phyloP scores from a whole-genome alignment of 2,888 invertebrate genomes.

The Apotomis capreana region DNA sequence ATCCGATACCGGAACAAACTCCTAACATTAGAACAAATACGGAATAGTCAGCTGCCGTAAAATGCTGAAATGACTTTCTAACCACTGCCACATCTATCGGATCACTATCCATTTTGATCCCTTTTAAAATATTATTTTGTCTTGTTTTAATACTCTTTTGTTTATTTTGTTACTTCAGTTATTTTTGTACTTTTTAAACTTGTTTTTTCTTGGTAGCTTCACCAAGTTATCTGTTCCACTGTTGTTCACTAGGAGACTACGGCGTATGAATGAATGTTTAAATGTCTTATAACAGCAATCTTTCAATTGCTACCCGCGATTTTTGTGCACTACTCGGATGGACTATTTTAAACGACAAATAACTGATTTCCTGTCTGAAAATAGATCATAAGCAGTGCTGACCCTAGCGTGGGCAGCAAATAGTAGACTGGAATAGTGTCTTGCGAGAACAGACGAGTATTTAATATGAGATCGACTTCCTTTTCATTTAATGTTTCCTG shows the following conservation, averaged over 20 bases:
- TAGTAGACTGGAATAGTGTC: neutral
- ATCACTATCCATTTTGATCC: slow-evolving; percentile 49
- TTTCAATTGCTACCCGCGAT: slow-evolving; percentile 69
- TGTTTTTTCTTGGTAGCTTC: neutral
- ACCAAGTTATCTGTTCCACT: neutral
- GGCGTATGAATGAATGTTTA: slow-evolving; percentile 44
- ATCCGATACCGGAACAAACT: slow-evolving; percentile 86
- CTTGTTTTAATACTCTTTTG: neutral
- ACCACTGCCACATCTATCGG: slow-evolving; percentile 60
- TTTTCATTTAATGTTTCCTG: neutral
- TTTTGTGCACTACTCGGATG: slow-evolving; percentile 57
- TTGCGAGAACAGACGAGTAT: neutral
- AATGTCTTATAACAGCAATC: slow-evolving; percentile 56
- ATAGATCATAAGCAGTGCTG: slow-evolving; percentile 45
- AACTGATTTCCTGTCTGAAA: slow-evolving; percentile 62
- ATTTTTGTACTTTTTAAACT: too few relatives aligned
- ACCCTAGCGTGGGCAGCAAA: slow-evolving; percentile 16
- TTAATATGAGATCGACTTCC: neutral
- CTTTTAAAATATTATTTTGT: neutral
- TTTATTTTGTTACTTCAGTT: too few relatives aligned
- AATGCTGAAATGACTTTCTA: slow-evolving; percentile 68
- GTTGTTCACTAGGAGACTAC: slow-evolving; percentile 21
- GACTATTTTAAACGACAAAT: slow-evolving; percentile 67
- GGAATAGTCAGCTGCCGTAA: slow-evolving; percentile 85
- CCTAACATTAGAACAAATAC: slow-evolving; percentile 88